Base-by-base conservation (phyloP, 2,888 invertebrate genomes). In the Tortricodes alternella region DNA sequence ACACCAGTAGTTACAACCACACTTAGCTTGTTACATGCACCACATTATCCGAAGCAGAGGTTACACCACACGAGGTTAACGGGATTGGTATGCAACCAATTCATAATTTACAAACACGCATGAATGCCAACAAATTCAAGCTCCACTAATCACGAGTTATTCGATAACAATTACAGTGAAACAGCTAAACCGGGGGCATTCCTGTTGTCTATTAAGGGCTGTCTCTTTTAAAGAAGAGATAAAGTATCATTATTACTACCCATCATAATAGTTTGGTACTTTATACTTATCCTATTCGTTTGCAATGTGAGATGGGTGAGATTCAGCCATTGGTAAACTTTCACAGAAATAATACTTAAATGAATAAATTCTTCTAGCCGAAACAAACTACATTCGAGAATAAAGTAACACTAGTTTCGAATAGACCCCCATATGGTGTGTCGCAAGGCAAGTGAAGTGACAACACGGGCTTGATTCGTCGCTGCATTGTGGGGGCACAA, bases 381-480 rank as follows among this genome's bases (percentile, higher is more conserved):
- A n/a, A n/a, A 29, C 29, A 29, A n/a, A 9, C 11, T 29, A 11
- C 29, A 29, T 4, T 11, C 11, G 11, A 29, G n/a, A 29, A 29
- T 35, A 13, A 7, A 18, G 19, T 9, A 7, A 18, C 16, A 23
- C 6, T 11, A 8, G 13, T 56, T 43, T 3, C 51, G 43, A 52
- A 59, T 59, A 29, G 52, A 11, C 51, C 51, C 48, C 58, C 11
- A 11, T 19, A 51, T 51, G 13, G 38, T 51, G 51, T 59, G 62
- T 60, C 60, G 62, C 52, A 62, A 62, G 57, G 46, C 48, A 53
- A 34, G 41, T 46, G 43, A 35, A 46, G 49, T 46, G 52, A 49
- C 49, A 61, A 61, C 60, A 61, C 51, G 43, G 50, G 62, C 57
- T 58, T 58, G 58, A 62, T 62, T 60, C 52, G 59, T 59, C 61